Evolutionary conservation across 2,113 vertebrate genomes (phyloP).

Genomic region (Osmerus mordax): DNA sequence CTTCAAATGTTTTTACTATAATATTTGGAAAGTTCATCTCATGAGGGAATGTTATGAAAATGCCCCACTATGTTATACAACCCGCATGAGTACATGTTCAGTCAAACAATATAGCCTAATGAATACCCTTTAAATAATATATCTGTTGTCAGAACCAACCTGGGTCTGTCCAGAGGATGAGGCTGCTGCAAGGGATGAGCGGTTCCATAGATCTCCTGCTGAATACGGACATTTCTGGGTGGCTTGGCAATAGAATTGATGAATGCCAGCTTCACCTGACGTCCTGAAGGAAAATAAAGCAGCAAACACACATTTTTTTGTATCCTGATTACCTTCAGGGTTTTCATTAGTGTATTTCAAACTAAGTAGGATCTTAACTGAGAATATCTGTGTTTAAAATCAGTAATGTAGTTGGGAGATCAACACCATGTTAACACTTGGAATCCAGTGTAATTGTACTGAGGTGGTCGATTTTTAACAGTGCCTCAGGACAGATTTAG

Average conservation of each 20-base stretch:
- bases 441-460: too few relatives aligned
- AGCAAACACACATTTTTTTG: background rate
- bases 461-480: too few relatives aligned
- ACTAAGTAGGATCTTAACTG: too few relatives aligned
- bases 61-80: too few relatives aligned
- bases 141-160: conserved; percentile 56
- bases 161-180: conserved; percentile 57
- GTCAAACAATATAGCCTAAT: background rate
- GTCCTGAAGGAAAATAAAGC: conserved; percentile 59
- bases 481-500: background rate
- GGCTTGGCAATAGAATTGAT: conserved; percentile 77
- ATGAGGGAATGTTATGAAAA: too few relatives aligned
- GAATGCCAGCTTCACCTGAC: conserved; percentile 84
- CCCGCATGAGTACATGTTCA: conserved; percentile 14
- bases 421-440: too few relatives aligned
- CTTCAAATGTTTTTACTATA: too few relatives aligned
- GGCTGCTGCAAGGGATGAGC: conserved; percentile 55
- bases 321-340: background rate
- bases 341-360: too few relatives aligned
- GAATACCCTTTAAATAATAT: background rate
- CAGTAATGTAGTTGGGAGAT: too few relatives aligned
- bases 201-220: conserved; percentile 75
- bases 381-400: too few relatives aligned
- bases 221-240: conserved; percentile 69
- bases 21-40: background rate